Percentiles rank a stretch among this genome's conserved stretches.
These are phyloP conservation scores for Spermophilus dauricus DNA, from an alignment of 2,113 vertebrate species.

Conservation along the genomic window DNA sequence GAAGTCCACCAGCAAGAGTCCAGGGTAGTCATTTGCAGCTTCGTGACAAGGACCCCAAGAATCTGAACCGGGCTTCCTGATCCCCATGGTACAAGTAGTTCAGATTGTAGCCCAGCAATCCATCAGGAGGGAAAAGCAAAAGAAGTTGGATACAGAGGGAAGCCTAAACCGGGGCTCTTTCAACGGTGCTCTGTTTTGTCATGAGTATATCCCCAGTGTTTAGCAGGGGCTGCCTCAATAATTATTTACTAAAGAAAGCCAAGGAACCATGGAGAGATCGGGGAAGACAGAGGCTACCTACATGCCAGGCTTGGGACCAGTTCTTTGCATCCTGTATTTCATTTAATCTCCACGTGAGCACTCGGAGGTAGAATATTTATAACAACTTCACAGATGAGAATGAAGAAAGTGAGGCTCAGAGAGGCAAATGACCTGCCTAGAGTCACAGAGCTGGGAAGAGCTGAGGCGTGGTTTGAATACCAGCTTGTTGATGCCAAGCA, in stretches of 20 bases:
- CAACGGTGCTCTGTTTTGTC: background rate
- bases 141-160: background rate
- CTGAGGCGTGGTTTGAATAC: background rate
- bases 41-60: background rate
- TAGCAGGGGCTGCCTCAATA: background rate
- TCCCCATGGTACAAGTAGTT: rapidly evolving
- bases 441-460: background rate
- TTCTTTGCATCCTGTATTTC: background rate
- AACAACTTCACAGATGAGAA: background rate
- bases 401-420: background rate
- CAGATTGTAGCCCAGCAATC: background rate
- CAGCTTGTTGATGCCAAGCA: background rate
- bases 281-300: background rate
- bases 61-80: background rate
- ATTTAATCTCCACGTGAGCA: background rate
- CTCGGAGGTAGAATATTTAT: background rate
- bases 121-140: background rate
- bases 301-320: rapidly evolving
- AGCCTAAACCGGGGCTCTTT: background rate
- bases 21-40: background rate
- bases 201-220: background rate
- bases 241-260: background rate
- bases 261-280: background rate
- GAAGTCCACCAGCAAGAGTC: background rate
- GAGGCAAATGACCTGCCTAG: background rate